Evolutionary conservation across 2,797 vertebrate species (phyloP), one percentile per base, ranked within the genome.

Genomic region (Bovichtus variegatus): DNA sequence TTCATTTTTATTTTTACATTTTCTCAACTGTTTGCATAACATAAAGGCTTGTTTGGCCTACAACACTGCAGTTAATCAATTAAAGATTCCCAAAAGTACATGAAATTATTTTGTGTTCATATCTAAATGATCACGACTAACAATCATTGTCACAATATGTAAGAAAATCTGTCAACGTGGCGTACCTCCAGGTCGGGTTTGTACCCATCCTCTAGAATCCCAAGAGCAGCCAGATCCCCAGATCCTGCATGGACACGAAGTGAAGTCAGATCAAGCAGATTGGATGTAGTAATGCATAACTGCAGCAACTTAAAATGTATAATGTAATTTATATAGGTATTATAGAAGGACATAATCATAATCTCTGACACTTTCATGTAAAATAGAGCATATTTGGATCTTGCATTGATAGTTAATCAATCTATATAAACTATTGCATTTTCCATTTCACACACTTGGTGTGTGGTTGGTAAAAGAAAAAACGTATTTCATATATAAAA

Each of bases 141-240:
- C 0, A 54, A 13, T 61, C 5, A 62, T 18, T 11, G 21, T 76
- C 15, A 54, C 1, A 8, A 15, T 16, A 9, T 31, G 2, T 10
- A 31, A 27, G 2, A 23, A 4, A 3, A 40, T 2, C 1, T 38
- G 6, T 57, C 0, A 15, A 57, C 38, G 49, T 44, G n/a, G 5
- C 53, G 5, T 81, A 95, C 95, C 91, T 92, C 90, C 75, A 96
- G 71, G 57, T 94, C 67, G 0, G 49, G 57, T 90, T 90, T 94
- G 58, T 90, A 96, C 0, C 93, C 63, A 4, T 95, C 93, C 54
- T 96, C 95, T 15, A 96, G 84, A 53, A 96, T 91, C 3, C 89
- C 94, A n/a, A 96, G 86, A 79, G 95, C 95, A 51, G 94, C 90
- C 60, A 95, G 84, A 61, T 93, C 76, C 0, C 95, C 95, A 43